A percentile compares a stretch with the other conserved stretches of the same genome.
phyloP scores from a whole-genome alignment of 2,888 invertebrate species.

The Cephus pygmeus region DNA sequence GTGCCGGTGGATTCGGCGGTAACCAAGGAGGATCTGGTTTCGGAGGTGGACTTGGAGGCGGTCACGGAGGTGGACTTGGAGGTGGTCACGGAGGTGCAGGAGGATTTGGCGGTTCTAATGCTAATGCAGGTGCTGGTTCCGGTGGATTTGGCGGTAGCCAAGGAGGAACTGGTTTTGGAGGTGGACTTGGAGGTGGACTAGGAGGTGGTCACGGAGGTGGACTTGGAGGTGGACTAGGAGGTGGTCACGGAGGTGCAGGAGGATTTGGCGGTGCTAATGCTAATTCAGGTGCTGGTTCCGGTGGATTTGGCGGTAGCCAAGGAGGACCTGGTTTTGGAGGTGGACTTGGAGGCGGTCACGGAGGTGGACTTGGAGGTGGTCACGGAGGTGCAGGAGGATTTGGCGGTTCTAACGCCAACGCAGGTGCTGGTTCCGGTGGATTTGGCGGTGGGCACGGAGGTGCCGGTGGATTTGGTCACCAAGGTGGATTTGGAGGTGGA shows the following conservation, averaged over 20 bases:
- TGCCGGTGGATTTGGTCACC: slow-evolving; percentile 10
- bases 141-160: slow-evolving; percentile 10
- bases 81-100: slow-evolving; percentile 13
- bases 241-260: slow-evolving; percentile 14
- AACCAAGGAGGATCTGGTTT: slow-evolving; percentile 3
- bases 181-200: slow-evolving; percentile 16
- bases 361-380: slow-evolving; percentile 12
- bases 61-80: slow-evolving; percentile 8
- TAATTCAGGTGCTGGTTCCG: background rate
- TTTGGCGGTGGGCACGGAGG: slow-evolving; percentile 18
- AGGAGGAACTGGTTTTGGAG: slow-evolving; percentile 5
- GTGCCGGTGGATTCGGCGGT: slow-evolving; percentile 20
- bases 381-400: slow-evolving; percentile 17
- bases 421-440: slow-evolving; percentile 2
- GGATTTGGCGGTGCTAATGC: slow-evolving; percentile 11
- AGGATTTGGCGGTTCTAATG: slow-evolving; percentile 23
- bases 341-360: slow-evolving; percentile 16
- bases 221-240: slow-evolving; percentile 5
- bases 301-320: slow-evolving; percentile 6
- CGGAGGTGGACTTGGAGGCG: slow-evolving; percentile 16
- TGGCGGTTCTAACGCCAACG: slow-evolving; percentile 21
- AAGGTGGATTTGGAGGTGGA: slow-evolving; percentile 13
- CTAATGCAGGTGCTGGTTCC: slow-evolving; percentile 6
- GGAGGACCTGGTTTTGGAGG: slow-evolving; percentile 10
- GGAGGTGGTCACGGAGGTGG: slow-evolving; percentile 17